Conservation (phyloP, 1,140 invertebrate genomes). For the Eriosoma lanigerum region DNA sequence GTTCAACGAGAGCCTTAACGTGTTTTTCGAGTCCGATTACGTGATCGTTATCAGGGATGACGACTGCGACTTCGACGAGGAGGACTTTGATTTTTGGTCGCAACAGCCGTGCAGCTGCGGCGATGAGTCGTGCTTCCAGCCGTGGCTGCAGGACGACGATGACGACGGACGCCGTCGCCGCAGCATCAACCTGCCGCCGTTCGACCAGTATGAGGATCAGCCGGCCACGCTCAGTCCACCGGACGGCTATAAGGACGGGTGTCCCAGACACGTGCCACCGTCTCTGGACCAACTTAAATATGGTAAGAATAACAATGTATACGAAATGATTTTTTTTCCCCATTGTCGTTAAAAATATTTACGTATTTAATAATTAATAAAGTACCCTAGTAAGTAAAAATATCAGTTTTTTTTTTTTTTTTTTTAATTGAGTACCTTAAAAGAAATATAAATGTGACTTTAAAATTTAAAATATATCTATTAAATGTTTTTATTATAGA, state of each 20-base stretch:
- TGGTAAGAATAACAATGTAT: neutral
- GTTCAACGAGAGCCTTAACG: slow-evolving; percentile 81
- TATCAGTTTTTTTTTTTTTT: too few relatives aligned
- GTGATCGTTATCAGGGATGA: slow-evolving; percentile 83
- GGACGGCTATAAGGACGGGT: slow-evolving; percentile 77
- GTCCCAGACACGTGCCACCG: slow-evolving; percentile 46
- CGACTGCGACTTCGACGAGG: slow-evolving; percentile 70
- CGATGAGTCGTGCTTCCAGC: slow-evolving; percentile 52
- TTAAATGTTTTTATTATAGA: too few relatives aligned
- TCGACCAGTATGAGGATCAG: slow-evolving; percentile 66
- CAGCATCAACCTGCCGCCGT: slow-evolving; percentile 56
- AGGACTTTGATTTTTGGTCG: slow-evolving; percentile 61
- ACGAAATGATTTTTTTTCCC: too few relatives aligned
- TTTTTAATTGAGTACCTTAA: too few relatives aligned
- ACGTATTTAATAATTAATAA: too few relatives aligned
- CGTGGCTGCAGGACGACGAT: slow-evolving; percentile 52
- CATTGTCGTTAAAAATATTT: too few relatives aligned
- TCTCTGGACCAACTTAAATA: slow-evolving; percentile 39
- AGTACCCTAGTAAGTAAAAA: too few relatives aligned
- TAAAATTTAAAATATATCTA: too few relatives aligned
- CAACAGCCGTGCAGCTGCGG: slow-evolving; percentile 61
- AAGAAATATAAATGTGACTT: too few relatives aligned
- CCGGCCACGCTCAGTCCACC: slow-evolving; percentile 81
- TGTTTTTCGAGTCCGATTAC: slow-evolving; percentile 85
- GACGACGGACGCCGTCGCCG: slow-evolving; percentile 54